Percentiles rank a stretch among this genome's conserved stretches.
Conservation (phyloP, 2,888 invertebrate species). For the Hydrotaea diabolus region DNA sequence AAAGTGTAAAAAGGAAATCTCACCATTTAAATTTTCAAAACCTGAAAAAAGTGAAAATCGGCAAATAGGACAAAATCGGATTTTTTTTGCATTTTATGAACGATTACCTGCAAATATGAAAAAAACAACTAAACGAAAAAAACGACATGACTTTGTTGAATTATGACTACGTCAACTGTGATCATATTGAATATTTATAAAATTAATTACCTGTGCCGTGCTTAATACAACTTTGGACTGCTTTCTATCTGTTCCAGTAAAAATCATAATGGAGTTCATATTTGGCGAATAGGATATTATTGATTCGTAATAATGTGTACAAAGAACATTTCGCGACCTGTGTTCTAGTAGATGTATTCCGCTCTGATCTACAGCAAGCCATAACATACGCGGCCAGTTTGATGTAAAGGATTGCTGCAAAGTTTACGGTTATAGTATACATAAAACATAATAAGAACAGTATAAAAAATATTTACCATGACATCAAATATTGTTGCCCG, state of each 20-base stretch:
- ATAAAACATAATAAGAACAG: too few species aligned
- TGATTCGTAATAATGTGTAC: constrained; percentile 94
- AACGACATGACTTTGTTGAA: too few species aligned
- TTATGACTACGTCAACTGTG: too few species aligned
- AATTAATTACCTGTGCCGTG: constrained; percentile 88
- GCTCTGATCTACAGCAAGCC: constrained; percentile 95
- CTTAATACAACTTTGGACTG: constrained; percentile 96
- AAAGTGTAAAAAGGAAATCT: too few species aligned
- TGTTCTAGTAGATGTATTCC: constrained; percentile 95
- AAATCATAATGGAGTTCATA: constrained; percentile 94
- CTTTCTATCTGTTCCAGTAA: constrained; percentile 93
- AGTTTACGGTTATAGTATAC: constrained; percentile 81
- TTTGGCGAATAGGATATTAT: constrained; percentile 96
- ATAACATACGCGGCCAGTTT: constrained; percentile 95
- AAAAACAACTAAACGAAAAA: too few species aligned
- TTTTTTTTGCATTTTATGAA: too few species aligned
- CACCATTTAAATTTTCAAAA: too few species aligned
- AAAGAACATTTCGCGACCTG: constrained; percentile 92
- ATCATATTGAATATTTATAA: too few species aligned
- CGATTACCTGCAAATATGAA: too few species aligned
- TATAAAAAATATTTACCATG: constrained; percentile 83
- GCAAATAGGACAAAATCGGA: too few species aligned
- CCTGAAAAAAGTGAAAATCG: too few species aligned
- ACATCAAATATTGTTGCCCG: constrained; percentile 97
- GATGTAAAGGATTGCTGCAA: constrained; percentile 98